A percentile compares a stretch with the other conserved stretches of the same genome.
These are phyloP conservation scores for Neodon shergylaensis DNA, from an alignment of 2,113 vertebrate genomes.

Conservation along the genomic window DNA sequence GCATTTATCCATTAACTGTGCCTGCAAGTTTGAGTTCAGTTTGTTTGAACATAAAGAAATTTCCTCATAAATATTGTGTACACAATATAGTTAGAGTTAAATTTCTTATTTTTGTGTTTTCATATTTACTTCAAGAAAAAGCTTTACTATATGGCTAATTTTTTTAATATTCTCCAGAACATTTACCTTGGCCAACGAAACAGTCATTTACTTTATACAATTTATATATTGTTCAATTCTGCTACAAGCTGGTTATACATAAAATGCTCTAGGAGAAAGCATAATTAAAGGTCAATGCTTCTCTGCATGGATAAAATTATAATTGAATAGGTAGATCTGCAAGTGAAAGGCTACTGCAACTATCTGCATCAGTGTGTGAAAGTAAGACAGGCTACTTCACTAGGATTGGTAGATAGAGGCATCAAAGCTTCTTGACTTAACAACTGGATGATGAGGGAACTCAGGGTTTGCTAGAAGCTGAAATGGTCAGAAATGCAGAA, in stretches of 20 bases:
- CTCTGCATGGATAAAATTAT: neutral
- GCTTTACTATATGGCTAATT: slow-evolving; percentile 8
- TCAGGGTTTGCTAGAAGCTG: neutral
- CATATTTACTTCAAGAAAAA: slow-evolving; percentile 14
- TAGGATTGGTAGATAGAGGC: neutral
- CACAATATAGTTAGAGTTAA: neutral
- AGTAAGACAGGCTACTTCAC: neutral
- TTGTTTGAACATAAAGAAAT: neutral
- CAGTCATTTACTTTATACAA: neutral
- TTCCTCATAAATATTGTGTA: neutral
- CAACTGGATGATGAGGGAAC: neutral
- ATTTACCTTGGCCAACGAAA: slow-evolving; percentile 7
- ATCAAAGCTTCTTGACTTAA: neutral
- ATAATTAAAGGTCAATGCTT: neutral
- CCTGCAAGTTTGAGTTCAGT: neutral
- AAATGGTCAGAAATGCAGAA: neutral
- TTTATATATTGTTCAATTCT: neutral
- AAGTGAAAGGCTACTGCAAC: neutral
- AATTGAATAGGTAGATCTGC: too few relatives aligned
- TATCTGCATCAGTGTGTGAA: neutral
- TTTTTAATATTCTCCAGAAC: neutral
- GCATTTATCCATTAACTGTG: neutral
- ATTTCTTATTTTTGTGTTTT: neutral
- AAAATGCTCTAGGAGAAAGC: neutral
- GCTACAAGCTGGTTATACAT: neutral